Evolutionary conservation across 2,113 vertebrate species (phyloP).

Genomic region (Eublepharis macularius): DNA sequence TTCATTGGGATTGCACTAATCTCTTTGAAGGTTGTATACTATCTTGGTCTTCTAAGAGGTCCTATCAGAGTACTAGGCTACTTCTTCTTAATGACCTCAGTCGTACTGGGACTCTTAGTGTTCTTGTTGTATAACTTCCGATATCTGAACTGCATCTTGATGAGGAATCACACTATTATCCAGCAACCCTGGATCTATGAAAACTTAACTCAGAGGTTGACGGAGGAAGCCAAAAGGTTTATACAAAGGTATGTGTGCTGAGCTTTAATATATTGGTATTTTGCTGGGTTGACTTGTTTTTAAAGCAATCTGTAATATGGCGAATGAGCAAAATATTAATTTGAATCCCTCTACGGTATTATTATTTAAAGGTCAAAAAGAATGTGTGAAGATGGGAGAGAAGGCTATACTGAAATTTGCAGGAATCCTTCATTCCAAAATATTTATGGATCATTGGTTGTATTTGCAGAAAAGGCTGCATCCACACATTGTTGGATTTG

Average conservation of each 20-base stretch:
- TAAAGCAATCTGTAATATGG: fast-evolving
- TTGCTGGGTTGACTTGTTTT: fast-evolving
- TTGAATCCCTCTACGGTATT: fast-evolving
- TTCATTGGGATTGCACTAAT: conserved; percentile 36
- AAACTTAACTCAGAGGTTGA: conserved; percentile 84
- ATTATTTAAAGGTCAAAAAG: neutral
- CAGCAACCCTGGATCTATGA: conserved; percentile 83
- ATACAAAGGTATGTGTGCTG: conserved; percentile 75
- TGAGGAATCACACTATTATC: conserved; percentile 74
- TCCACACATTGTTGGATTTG: too few relatives aligned
- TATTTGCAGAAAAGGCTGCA: neutral
- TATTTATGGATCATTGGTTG: neutral
- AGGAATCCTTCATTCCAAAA: neutral
- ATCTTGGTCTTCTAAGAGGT: conserved; percentile 52
- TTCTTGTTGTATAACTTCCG: conserved; percentile 73
- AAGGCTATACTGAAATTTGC: neutral
- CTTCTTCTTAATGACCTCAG: conserved; percentile 28
- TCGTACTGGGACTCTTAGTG: neutral
- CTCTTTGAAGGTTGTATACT: conserved; percentile 54
- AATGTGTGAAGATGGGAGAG: too few relatives aligned
- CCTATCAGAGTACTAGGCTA: conserved; percentile 24
- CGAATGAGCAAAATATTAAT: neutral
- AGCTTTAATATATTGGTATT: neutral
- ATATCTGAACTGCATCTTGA: conserved; percentile 86
- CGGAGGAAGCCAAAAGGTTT: conserved; percentile 77